phyloP scores from a whole-genome alignment of 2,888 invertebrate genomes.

The Volucella inanis region DNA sequence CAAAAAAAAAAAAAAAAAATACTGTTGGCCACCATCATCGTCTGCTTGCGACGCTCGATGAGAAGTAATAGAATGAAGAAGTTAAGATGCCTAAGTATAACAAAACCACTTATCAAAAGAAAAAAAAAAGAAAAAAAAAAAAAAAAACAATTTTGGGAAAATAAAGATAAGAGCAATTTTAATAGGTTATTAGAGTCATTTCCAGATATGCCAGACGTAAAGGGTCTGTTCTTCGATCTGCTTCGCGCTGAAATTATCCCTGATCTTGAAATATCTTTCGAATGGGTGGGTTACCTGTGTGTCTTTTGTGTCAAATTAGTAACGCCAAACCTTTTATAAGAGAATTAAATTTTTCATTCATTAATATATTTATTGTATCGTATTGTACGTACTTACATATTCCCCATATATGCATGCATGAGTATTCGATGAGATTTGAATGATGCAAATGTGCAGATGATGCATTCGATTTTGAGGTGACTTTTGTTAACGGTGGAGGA shows the following conservation, averaged over 20 bases:
- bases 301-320: slow-evolving; percentile 63
- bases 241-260: slow-evolving; percentile 38
- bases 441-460: slow-evolving; percentile 49
- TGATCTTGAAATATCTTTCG: slow-evolving; percentile 21
- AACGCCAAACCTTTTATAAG: slow-evolving; percentile 51
- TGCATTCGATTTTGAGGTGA: background rate
- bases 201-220: background rate
- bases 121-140: slow-evolving; percentile 24
- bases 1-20: background rate
- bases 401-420: background rate
- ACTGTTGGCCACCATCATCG: slow-evolving; percentile 60
- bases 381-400: background rate
- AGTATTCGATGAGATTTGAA: slow-evolving; percentile 2
- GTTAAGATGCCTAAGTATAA: slow-evolving; percentile 63
- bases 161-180: slow-evolving; percentile 70
- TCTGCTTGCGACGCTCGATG: slow-evolving; percentile 33
- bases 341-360: slow-evolving; percentile 68
- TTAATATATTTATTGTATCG: slow-evolving; percentile 47
- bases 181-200: slow-evolving; percentile 65
- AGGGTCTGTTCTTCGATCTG: slow-evolving; percentile 1
- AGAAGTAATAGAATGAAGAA: slow-evolving; percentile 13
- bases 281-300: slow-evolving; percentile 57
- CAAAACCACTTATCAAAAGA: slow-evolving; percentile 72
- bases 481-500: background rate
- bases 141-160: slow-evolving; percentile 47